Evolutionary conservation across 2,797 vertebrate genomes (phyloP), one percentile per base, ranked within the genome.

Genomic region (Helicolenus hilgendorfi): DNA sequence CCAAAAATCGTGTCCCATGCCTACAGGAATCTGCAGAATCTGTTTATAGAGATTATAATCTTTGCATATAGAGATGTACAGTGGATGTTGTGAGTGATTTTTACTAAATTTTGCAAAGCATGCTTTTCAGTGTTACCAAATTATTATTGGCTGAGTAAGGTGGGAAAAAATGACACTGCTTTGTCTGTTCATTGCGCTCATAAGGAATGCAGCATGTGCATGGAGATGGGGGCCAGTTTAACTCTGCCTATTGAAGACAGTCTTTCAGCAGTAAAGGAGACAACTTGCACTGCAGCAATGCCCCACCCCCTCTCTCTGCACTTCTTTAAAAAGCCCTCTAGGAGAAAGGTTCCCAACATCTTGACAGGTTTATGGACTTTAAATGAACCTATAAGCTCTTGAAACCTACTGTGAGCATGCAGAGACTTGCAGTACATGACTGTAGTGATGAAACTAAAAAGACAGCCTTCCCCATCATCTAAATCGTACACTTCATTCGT

Each of bases 241-340:
- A 77, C 9, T 13, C 26, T 26, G 22, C 41, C 55, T 20, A 65
- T 20, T 56, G 10, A 77, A 72, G 68, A 35, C 60, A 8, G 56
- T 49, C 72, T 77, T 81, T 81, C 36, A 71, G 55, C 33, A 62
- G 35, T 20, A 20, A 79, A 69, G 26, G 20, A 60, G 29, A 64
- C 22, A 63, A 79, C 73, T 85, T 79, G 22, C 62, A 81, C 88
- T 80, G 73, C 79, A 56, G 55, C 81, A 92, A 89, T 77, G 72
- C 29, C 36, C 33, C 15, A 27, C 8, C 53, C 53, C 5, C 29
- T 60, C 26, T n/a, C 53, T 49, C 13, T 72, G 26, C 14, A 7
- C 60, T 53, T 70, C 15, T 65, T 74, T 75, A 55, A 53, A 81
- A 49, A 59, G 70, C n/a, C n/a, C 22, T 53, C 41, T 65, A 58